Percentiles rank a stretch among this genome's conserved stretches.
These are phyloP conservation scores for Danio tinwini DNA, from an alignment of 2,797 vertebrate genomes.

Conservation along the genomic window DNA sequence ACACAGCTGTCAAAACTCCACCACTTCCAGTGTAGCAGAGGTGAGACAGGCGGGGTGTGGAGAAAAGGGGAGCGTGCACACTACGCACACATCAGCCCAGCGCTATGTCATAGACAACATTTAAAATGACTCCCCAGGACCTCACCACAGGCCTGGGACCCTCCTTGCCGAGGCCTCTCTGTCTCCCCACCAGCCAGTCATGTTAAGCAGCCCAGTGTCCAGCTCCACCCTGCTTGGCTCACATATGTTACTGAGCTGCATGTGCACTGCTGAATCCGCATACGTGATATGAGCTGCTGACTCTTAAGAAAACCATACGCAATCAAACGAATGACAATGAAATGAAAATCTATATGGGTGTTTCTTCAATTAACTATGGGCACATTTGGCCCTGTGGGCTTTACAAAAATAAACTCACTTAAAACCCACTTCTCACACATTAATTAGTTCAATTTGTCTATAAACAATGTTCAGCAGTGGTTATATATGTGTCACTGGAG, in stretches of 20 bases:
- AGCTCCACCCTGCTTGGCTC: slow-evolving; percentile 53
- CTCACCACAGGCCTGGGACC: slow-evolving; percentile 43
- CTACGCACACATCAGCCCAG: slow-evolving; percentile 41
- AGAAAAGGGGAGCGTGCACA: slow-evolving; percentile 51
- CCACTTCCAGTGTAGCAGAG: slow-evolving; percentile 75
- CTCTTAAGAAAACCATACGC: slow-evolving; percentile 16
- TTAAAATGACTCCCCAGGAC: slow-evolving; percentile 58
- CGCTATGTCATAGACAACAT: slow-evolving; percentile 55
- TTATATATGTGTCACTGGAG: neutral
- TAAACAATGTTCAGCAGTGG: neutral
- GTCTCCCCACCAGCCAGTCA: slow-evolving; percentile 50
- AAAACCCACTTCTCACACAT: neutral
- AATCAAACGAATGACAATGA: slow-evolving; percentile 6
- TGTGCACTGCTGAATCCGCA: slow-evolving; percentile 40
- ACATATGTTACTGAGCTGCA: slow-evolving; percentile 46
- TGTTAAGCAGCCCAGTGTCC: slow-evolving; percentile 41
- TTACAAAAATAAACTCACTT: slow-evolving; percentile 3
- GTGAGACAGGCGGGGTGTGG: slow-evolving; percentile 68
- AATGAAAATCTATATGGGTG: neutral
- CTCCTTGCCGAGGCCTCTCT: slow-evolving; percentile 57
- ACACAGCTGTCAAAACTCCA: slow-evolving; percentile 84
- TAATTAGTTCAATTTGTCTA: neutral
- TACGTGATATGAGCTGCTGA: slow-evolving; percentile 41
- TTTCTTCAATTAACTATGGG: slow-evolving; percentile 10
- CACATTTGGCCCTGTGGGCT: neutral